phyloP scores from a whole-genome alignment of 53 echinoderm and acorn worm genomes.

The Luidia sarsii region DNA sequence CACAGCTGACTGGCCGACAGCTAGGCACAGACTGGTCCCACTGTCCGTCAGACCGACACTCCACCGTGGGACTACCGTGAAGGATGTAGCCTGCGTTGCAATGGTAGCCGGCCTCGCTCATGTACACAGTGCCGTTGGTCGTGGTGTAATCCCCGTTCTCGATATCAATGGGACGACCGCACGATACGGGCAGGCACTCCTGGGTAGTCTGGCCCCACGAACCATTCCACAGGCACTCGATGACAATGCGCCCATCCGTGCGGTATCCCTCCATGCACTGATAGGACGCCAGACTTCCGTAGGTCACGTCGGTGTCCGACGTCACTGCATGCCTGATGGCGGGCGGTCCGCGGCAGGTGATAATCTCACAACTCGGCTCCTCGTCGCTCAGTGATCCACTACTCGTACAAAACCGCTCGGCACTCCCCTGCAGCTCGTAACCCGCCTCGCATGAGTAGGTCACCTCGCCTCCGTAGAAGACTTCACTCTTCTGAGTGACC shows the following conservation, averaged over 20 bases:
- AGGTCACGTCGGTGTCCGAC: background rate
- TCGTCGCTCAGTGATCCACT: conserved; percentile 55
- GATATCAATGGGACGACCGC: conserved; percentile 59
- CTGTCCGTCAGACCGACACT: conserved; percentile 59
- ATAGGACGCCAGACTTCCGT: conserved; percentile 38
- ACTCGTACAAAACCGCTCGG: conserved; percentile 49
- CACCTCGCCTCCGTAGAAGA: conserved; percentile 37
- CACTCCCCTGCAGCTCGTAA: conserved; percentile 67
- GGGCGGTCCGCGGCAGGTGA: conserved; percentile 24
- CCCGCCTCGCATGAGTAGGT: conserved; percentile 68
- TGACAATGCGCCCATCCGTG: conserved; percentile 48
- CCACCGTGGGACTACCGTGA: conserved; percentile 49
- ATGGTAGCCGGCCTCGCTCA: conserved; percentile 7
- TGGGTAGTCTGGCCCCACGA: conserved; percentile 60
- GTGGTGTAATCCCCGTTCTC: conserved; percentile 17
- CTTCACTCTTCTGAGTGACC: background rate
- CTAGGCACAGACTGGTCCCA: conserved; percentile 41
- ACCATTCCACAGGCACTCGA: conserved; percentile 65
- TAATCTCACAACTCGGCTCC: conserved; percentile 37
- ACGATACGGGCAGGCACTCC: conserved; percentile 60
- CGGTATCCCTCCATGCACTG: conserved; percentile 70
- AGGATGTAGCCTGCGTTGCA: conserved; percentile 76
- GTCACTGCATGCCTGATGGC: background rate
- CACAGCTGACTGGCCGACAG: conserved; percentile 43
- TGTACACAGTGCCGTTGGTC: conserved; percentile 1